Base-by-base conservation (phyloP, 2,797 vertebrate genomes). In the Dendrocincla fuliginosa region DNA sequence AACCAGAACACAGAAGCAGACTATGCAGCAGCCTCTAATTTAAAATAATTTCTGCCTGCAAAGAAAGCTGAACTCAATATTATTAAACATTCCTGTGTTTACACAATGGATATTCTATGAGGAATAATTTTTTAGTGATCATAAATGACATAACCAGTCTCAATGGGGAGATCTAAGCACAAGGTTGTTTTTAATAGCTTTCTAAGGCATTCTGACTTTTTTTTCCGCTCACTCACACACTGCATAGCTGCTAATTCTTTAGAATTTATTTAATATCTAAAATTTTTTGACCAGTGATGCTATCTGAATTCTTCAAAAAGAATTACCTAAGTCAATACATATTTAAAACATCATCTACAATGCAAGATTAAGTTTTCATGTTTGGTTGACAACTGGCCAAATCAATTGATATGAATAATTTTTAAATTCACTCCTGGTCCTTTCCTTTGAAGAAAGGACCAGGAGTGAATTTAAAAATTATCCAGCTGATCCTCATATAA, bases 1-100 rank as follows among this genome's bases (percentile, higher is more conserved):
- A 93, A 49, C 73, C 67, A 96, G 85, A 95, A 80, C 67, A 88
- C n/a, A 93, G 61, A 35, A 89, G 57, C 67, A 95, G 70, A 91
- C 60, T 82, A 91, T 1, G 41, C 47, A 89, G 84, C 56, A 92
- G 85, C 46, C 83, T 90, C 71, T 80, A 84, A 94, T 93, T 95
- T 90, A 64, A 96, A 94, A 90, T 74, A 7, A 74, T 64, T 82
- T 95, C 74, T 96, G 60, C 53, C 87, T 88, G 80, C 57, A 84
- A 93, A 86, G 75, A 82, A 91, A 93, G 74, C 64, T 94, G 83
- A 96, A 82, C 35, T 80, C 87, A 80, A 20, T 87, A 87, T 85
- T 93, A 93, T 67, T 65, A 95, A 95, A 95, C 83, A 95, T 77
- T 87, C 70, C 35, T 57, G 47, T 91, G 74, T 94, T 95, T 95